Percentiles rank a stretch among this genome's conserved stretches.
Conservation (phyloP, 2,113 vertebrate species). For the Canis aureus region DNA sequence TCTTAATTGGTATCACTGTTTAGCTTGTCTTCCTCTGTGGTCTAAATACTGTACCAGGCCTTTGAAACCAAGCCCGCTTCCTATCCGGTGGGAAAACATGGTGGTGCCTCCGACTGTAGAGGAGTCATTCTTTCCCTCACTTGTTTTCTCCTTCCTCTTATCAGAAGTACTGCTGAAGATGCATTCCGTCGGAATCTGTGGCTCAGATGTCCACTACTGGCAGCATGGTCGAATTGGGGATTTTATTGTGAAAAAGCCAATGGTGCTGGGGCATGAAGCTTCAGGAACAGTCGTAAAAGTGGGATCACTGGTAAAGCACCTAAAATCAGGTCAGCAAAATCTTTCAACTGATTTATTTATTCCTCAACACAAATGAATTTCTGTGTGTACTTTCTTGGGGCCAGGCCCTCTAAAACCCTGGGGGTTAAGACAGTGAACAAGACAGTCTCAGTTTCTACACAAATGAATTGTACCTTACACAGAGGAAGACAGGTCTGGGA, state of each 20-base stretch:
- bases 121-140: background rate
- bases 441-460: background rate
- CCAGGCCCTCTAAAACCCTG: background rate
- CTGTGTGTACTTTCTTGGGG: background rate
- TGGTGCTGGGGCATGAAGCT: conserved; percentile 97
- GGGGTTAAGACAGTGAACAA: background rate
- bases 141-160: conserved; percentile 36
- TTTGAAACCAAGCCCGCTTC: background rate
- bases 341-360: background rate
- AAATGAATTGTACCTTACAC: background rate
- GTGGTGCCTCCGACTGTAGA: background rate
- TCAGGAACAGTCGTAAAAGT: conserved; percentile 93
- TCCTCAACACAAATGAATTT: background rate
- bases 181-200: conserved; percentile 98
- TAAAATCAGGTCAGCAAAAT: conserved; percentile 88
- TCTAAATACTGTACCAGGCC: background rate
- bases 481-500: background rate
- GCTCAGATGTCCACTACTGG: conserved; percentile 98
- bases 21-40: background rate
- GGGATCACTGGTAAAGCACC: conserved; percentile 92
- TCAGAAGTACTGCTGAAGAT: conserved; percentile 96
- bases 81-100: background rate
- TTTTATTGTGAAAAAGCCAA: conserved; percentile 93
- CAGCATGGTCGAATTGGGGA: conserved; percentile 94
- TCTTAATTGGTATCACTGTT: background rate